Conservation (phyloP, 2,113 vertebrate species). For the Perca fluviatilis region DNA sequence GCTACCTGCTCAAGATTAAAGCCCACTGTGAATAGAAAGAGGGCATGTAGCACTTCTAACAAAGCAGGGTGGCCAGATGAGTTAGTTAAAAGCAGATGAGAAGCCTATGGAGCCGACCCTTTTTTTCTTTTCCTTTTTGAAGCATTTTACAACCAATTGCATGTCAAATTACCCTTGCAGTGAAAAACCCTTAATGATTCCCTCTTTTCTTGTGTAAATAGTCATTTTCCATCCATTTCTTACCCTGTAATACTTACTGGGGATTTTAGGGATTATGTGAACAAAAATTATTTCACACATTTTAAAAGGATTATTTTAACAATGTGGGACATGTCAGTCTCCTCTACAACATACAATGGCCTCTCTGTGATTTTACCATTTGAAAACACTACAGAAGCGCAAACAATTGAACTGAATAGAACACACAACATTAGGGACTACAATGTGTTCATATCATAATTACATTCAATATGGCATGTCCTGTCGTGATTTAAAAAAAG, state of each 20-base stretch:
- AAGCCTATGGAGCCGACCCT: conserved; percentile 26
- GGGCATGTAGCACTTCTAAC: conserved; percentile 67
- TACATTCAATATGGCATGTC: conserved; percentile 51
- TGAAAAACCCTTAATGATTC: conserved; percentile 76
- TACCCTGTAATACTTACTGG: conserved; percentile 66
- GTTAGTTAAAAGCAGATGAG: conserved; percentile 70
- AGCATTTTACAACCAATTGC: conserved; percentile 76
- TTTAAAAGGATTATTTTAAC: conserved; percentile 82
- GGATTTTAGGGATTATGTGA: conserved; percentile 78
- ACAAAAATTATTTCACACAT: conserved; percentile 78
- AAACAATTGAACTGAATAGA: conserved; percentile 60
- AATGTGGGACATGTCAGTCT: conserved; percentile 68
- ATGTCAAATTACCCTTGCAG: conserved; percentile 80
- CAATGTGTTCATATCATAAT: conserved; percentile 55
- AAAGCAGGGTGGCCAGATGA: conserved; percentile 52
- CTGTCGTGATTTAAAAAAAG: conserved; percentile 59
- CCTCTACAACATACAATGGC: conserved; percentile 53
- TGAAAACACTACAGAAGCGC: conserved; percentile 49
- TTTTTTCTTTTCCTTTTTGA: conserved; percentile 36
- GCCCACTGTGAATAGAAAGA: conserved; percentile 58
- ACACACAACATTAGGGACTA: conserved; percentile 29
- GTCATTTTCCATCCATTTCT: conserved; percentile 71
- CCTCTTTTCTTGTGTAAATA: conserved; percentile 76
- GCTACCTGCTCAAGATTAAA: conserved; percentile 77
- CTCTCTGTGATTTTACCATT: conserved; percentile 65